Evolutionary conservation across 2,113 vertebrate species (phyloP).

Genomic region (Struthidea cinerea): DNA sequence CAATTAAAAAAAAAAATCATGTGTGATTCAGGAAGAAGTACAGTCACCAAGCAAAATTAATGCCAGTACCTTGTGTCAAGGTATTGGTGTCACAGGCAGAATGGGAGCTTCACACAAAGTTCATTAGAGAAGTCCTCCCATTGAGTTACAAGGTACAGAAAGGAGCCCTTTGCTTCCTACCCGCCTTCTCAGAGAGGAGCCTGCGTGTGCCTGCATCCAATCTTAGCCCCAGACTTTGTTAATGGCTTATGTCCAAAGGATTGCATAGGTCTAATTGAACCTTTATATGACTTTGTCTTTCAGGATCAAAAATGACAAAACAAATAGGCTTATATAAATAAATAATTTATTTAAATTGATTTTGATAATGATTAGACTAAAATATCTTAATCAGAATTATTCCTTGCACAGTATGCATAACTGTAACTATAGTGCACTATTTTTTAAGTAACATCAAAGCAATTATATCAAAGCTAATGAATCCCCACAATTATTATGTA

Average conservation of each 20-base stretch:
- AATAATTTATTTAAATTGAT: not conserved
- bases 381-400: not conserved
- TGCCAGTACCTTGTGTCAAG: too few species aligned
- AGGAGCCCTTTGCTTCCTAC: not conserved
- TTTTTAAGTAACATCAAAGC: not conserved
- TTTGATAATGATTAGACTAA: not conserved
- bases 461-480: not conserved
- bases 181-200: not conserved
- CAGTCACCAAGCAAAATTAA: not conserved
- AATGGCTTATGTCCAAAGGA: not conserved
- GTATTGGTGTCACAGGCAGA: not conserved
- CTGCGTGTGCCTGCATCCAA: not conserved
- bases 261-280: not conserved
- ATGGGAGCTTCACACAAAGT: not conserved
- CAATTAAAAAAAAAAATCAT: not conserved
- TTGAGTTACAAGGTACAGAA: not conserved
- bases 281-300: not conserved
- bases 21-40: not conserved
- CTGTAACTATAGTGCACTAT: not conserved
- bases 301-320: not conserved
- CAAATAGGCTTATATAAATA: not conserved
- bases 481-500: fast-evolving
- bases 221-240: too few species aligned
- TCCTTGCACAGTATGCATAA: not conserved
- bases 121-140: not conserved